Base-by-base conservation (phyloP, 2,113 vertebrate genomes). In the Sarotherodon lohbergeri region DNA sequence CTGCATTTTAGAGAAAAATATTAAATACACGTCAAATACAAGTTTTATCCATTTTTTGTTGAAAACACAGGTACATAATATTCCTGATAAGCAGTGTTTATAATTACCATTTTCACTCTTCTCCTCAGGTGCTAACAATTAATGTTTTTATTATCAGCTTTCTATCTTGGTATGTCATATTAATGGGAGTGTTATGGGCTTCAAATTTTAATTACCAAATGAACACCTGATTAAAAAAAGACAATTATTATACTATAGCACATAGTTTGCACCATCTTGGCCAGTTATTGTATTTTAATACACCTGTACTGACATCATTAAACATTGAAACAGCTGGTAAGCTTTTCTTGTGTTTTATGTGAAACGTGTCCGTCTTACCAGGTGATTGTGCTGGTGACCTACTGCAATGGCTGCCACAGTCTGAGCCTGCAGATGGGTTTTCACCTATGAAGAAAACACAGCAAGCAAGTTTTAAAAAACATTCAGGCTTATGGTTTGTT, bases 401-500 rank as follows among this genome's bases (percentile, higher is more conserved):
- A 99, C 98, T 0, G 97, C 98, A 43, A 99, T 90, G 1, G 96
- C 52, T 0, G 96, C 87, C 89, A 97, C 85, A 0, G 97, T 96
- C 94, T 99, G 98, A 32, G 98, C 97, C 92, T 99, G 98, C 34
- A 98, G 97, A 73, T 98, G 98, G 0, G 98, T 99, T 93, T 99
- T 99, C 66, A 99, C 96, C 98, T 99, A 80, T 9, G 50, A 55
- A 50, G 13, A 36, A 90, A 85, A 85, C 10, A 7, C 16, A 71
- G 5, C 14, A 87, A 13, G 63, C 17, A 81, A 2, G 1, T 4
- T 81, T 71, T 43, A 81, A 32, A 54, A 34, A 11, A 19, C 13
- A 46, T 54, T 76, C 34, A 61, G 19, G 11, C 32, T 36, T 52
- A 27, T 84, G 27, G 24, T 32, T 78, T 3, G 71, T 52, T 19